Evolutionary conservation across 2,113 vertebrate species (phyloP).

Genomic region (Myiagra hebetior): DNA sequence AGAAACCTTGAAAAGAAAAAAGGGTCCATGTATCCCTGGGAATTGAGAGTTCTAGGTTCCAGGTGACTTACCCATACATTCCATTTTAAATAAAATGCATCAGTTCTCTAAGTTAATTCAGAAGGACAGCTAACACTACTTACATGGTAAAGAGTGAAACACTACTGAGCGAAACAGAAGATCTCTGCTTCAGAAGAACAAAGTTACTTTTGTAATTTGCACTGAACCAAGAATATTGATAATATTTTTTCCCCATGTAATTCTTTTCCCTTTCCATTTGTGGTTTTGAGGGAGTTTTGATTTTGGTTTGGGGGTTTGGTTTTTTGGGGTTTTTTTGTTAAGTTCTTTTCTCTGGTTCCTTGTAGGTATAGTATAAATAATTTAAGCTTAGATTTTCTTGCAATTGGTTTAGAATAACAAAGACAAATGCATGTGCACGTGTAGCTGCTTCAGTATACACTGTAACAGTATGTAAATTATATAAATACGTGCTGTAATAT

Average conservation of each 20-base stretch:
- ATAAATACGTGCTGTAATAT: not conserved
- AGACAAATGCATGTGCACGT: not conserved
- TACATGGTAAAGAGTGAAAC: not conserved
- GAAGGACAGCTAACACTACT: not conserved
- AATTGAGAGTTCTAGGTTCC: not conserved
- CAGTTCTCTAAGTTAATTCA: not conserved
- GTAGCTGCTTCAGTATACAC: not conserved
- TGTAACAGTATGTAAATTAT: not conserved
- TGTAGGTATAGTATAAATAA: not conserved
- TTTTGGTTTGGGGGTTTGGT: not conserved
- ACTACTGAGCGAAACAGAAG: not conserved
- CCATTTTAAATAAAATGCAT: not conserved
- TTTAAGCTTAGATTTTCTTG: not conserved
- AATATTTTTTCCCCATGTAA: not conserved
- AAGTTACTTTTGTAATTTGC: not conserved
- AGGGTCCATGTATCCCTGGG: too few species aligned
- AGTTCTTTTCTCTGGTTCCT: not conserved
- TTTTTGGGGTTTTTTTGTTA: not conserved
- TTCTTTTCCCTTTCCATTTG: not conserved
- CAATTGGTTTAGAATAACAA: not conserved
- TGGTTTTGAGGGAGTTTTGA: not conserved
- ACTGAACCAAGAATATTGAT: not conserved
- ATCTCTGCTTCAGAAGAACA: not conserved
- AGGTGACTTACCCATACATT: not conserved
- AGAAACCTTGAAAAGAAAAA: not conserved